phyloP scores from a whole-genome alignment of 2,888 invertebrate genomes.

The Julus scandinavius region DNA sequence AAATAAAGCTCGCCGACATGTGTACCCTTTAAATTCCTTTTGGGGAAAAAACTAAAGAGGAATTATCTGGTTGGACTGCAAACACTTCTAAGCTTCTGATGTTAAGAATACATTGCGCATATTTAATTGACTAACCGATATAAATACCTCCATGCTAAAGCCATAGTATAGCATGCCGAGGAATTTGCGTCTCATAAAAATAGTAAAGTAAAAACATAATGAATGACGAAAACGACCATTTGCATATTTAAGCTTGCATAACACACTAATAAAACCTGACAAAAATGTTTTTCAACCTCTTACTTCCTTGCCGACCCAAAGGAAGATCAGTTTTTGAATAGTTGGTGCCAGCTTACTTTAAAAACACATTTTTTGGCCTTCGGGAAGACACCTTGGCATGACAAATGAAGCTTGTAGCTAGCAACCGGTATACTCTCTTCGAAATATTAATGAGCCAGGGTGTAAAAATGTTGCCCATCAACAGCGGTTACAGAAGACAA shows the following conservation, averaged over 20 bases:
- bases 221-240: conserved; percentile 17
- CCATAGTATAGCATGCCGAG: background rate
- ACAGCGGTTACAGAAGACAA: conserved; percentile 42
- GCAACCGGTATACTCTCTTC: conserved; percentile 3
- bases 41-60: background rate
- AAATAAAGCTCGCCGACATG: too few relatives aligned
- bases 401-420: background rate
- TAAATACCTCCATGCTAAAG: background rate
- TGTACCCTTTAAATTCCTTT: background rate
- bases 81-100: background rate
- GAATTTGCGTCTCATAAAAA: conserved; percentile 22
- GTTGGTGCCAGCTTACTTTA: background rate
- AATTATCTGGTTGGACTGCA: background rate
- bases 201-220: background rate
- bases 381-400: background rate
- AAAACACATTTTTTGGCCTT: background rate
- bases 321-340: background rate
- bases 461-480: conserved; percentile 45
- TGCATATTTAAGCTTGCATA: conserved; percentile 38
- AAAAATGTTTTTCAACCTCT: background rate
- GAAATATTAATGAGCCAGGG: conserved; percentile 28
- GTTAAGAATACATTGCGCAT: background rate
- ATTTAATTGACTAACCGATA: background rate
- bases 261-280: background rate
- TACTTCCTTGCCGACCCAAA: conserved; percentile 22